Base-by-base conservation (phyloP, 1,140 invertebrate genomes). In the Lordiphosa stackelbergi region DNA sequence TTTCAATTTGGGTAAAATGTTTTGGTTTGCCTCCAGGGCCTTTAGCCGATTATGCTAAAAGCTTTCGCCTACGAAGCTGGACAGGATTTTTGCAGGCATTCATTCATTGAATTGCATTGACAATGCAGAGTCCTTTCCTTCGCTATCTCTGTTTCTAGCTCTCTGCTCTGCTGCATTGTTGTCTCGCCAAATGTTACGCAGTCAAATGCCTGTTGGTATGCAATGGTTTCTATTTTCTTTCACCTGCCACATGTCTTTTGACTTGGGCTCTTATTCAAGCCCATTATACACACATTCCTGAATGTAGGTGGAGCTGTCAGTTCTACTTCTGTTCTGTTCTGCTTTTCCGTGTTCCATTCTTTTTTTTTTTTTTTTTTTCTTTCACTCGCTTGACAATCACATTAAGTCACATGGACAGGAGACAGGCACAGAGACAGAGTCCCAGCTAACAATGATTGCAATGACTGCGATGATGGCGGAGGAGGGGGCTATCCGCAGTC, bases 271-370 rank as follows among this genome's bases (percentile, higher is more conserved):
- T 55, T 69, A 69, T 78, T 73, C 69, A 73, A 48, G 69, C 53
- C 73, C 53, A 74, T 79, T 79, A 79, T 79, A 65, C 69, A 69
- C 60, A 74, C 74, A 59, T 73, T 78, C 60, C 57, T 51, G 53
- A 35, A 31, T 45, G 38, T 38, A 31, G 40, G 49, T 34, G 57
- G 10, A 12, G 47, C 69, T 61, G 63, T 60, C 73, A 78, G 68
- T 52, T 69, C 54, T 58, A 43, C 64, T 66, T 66, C 59, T 66
- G 37, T 65, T 70, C 45, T 46, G 11, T 34, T 46, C 40, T 8
- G 28, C 7, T 31, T 8, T 31, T 6, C 28, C 28, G 1, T 31
- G 28, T 24, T 24, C 5, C 4, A 5, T 24, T 24, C 34, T 34
- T 22, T 59, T 58, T 63, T 64, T 19, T 19, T 19, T 19, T 19